Evolutionary conservation across 2,797 vertebrate genomes (phyloP).

Genomic region (Rhynchotus rufescens): DNA sequence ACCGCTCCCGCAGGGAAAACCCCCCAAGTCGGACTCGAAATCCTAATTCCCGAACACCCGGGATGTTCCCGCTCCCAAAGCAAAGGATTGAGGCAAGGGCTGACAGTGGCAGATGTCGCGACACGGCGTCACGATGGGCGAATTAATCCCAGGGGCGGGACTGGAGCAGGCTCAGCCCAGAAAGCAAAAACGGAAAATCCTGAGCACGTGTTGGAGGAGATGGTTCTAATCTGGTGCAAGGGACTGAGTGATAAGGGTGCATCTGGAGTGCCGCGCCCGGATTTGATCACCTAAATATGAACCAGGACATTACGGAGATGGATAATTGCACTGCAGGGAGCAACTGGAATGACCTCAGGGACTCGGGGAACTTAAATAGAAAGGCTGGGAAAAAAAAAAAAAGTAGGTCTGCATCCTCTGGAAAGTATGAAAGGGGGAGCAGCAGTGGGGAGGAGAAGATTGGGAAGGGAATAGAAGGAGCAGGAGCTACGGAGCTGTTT

Average conservation of each 20-base stretch:
- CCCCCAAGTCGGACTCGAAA: rapidly evolving
- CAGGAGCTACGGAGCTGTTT: slow-evolving; percentile 62
- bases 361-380: slow-evolving; percentile 46
- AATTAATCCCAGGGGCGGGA: not conserved
- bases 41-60: not conserved
- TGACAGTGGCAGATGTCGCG: not conserved
- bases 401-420: slow-evolving; percentile 61
- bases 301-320: slow-evolving; percentile 45
- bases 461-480: slow-evolving; percentile 55
- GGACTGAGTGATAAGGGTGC: slow-evolving; percentile 20
- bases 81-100: not conserved
- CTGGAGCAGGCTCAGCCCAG: not conserved
- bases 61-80: not conserved
- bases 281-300: slow-evolving; percentile 66
- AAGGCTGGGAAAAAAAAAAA: slow-evolving; percentile 7
- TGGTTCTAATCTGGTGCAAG: slow-evolving; percentile 27
- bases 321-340: slow-evolving; percentile 50
- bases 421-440: slow-evolving; percentile 67
- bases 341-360: slow-evolving; percentile 40
- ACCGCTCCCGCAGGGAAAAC: rapidly evolving
- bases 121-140: not conserved
- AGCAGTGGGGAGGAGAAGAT: slow-evolving; percentile 22
- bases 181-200: not conserved
- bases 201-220: slow-evolving; percentile 4
- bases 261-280: slow-evolving; percentile 41